Percentiles rank a stretch among this genome's conserved stretches.
These are phyloP conservation scores for Bombylius discolor DNA, from an alignment of 2,888 invertebrate species.

Conservation along the genomic window DNA sequence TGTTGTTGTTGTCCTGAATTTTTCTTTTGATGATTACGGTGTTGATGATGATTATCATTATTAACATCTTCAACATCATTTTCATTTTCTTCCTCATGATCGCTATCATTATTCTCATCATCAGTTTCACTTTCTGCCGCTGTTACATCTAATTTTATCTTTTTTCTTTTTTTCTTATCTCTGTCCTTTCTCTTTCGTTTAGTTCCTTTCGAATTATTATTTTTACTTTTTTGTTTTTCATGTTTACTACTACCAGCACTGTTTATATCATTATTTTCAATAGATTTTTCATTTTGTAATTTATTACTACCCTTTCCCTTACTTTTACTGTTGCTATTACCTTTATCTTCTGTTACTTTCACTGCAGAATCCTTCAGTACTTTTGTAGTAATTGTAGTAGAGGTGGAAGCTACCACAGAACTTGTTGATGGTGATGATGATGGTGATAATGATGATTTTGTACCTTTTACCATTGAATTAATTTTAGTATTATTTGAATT, in stretches of 20 bases:
- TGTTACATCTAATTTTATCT: neutral
- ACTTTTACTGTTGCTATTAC: no score
- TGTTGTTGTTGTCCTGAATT: slow-evolving; percentile 23
- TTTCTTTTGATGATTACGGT: slow-evolving; percentile 14
- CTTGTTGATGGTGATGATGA: no score
- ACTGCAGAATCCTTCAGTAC: slow-evolving; percentile 9
- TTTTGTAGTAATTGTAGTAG: slow-evolving; percentile 4
- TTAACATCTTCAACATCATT: slow-evolving; percentile 13
- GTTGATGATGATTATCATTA: slow-evolving; percentile 15
- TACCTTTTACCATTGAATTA: slow-evolving; percentile 14
- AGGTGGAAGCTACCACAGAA: no score
- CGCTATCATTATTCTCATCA: neutral
- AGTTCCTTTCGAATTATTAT: slow-evolving; percentile 13
- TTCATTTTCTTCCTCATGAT: slow-evolving; percentile 6
- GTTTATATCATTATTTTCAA: no score
- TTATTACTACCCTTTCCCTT: no score
- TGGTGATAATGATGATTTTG: no score
- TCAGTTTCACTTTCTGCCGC: neutral
- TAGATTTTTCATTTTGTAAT: no score
- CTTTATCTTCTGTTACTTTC: slow-evolving; percentile 31
- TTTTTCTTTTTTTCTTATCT: slow-evolving; percentile 32
- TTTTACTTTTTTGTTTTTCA: slow-evolving; percentile 22
- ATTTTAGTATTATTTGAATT: slow-evolving; percentile 34
- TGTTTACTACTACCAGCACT: slow-evolving; percentile 17
- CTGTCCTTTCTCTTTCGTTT: slow-evolving; percentile 35